These are phyloP conservation scores for Hydraecia micacea DNA, from an alignment of 2,888 invertebrate species.

Conservation along the genomic window DNA sequence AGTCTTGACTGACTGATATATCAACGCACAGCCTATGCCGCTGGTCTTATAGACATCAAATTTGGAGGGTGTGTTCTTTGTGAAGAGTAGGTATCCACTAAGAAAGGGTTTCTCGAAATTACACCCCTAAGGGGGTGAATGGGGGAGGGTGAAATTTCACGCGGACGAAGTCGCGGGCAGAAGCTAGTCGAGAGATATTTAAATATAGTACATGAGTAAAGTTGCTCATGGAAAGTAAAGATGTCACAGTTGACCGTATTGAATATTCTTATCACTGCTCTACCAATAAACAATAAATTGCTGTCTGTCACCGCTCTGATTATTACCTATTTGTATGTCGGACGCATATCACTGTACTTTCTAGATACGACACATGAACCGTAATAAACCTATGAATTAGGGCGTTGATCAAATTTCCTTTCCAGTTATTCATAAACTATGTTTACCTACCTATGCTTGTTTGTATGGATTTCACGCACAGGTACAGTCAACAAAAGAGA, in stretches of 20 bases:
- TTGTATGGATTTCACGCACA: not conserved
- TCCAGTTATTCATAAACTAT: not conserved
- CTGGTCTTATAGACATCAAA: no score
- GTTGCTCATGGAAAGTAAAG: not conserved
- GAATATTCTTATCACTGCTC: slow-evolving; percentile 56
- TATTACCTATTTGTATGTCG: slow-evolving; percentile 63
- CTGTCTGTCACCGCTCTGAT: slow-evolving; percentile 69
- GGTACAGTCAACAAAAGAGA: no score
- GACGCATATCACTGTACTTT: slow-evolving; percentile 72
- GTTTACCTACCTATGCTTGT: not conserved
- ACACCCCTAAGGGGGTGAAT: no score
- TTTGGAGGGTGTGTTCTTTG: no score
- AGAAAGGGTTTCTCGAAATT: no score
- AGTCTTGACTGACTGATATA: no score
- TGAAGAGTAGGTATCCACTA: no score
- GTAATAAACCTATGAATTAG: slow-evolving; percentile 31
- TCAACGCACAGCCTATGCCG: no score
- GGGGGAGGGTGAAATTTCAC: no score
- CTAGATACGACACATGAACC: slow-evolving; percentile 51
- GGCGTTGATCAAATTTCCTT: slow-evolving; percentile 8
- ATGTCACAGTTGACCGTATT: not conserved
- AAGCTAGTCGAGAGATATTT: no score
- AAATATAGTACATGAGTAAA: no score
- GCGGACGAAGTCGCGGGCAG: no score
- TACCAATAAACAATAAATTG: slow-evolving; percentile 47